Conservation (phyloP, 2,797 vertebrate genomes). For the Toxotes lorentzi region DNA sequence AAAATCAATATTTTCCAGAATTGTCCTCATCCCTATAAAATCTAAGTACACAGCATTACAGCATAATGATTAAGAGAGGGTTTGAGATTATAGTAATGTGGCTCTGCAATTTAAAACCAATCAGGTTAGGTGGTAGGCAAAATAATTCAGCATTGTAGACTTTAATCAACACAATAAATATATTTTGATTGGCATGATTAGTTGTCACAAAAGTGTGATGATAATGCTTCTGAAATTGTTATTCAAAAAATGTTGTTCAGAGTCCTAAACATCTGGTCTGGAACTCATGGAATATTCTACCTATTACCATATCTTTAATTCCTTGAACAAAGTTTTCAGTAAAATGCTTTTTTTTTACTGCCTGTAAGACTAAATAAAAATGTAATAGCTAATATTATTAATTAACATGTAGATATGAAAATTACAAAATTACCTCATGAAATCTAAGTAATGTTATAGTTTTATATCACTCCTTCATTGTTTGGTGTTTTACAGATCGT, state of each 20-base stretch:
- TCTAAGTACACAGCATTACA: not conserved
- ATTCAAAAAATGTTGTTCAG: too few species aligned
- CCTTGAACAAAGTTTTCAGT: constrained; percentile 16
- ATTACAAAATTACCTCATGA: not conserved
- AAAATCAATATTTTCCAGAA: not conserved
- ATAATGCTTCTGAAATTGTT: constrained; percentile 32
- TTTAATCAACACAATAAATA: constrained; percentile 2
- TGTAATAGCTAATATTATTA: not conserved
- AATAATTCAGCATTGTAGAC: not conserved
- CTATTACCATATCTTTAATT: constrained; percentile 22
- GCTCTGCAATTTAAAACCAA: not conserved
- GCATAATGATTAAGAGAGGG: not conserved
- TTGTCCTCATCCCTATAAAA: not conserved
- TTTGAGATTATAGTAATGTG: constrained; percentile 1
- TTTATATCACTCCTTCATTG: not conserved
- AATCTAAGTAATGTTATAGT: not conserved
- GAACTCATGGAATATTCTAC: not conserved
- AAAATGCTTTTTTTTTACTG: constrained; percentile 24
- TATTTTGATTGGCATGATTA: not conserved
- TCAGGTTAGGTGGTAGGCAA: not conserved
- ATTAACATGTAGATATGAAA: not conserved
- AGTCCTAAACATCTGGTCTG: constrained; percentile 9
- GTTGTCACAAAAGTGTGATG: constrained; percentile 16
- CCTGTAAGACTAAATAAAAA: constrained; percentile 31
- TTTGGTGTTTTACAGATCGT: not conserved